phyloP scores from a whole-genome alignment of 2,888 invertebrate genomes.

The Drosophila vallismaia region DNA sequence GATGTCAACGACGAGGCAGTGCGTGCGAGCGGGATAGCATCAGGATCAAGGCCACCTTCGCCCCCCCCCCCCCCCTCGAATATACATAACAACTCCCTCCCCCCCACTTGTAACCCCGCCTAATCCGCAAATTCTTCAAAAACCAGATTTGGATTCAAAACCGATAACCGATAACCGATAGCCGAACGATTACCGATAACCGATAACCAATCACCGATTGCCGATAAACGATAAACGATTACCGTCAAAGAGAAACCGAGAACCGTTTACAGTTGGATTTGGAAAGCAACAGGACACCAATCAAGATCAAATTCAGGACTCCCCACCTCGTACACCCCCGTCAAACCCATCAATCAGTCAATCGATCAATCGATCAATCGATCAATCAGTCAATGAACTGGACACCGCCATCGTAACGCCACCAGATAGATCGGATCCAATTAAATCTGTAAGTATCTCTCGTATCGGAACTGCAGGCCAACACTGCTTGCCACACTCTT shows the following conservation, averaged over 20 bases:
- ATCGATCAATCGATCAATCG: no score
- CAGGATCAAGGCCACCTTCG: background rate
- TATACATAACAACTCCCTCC: no score
- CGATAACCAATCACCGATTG: background rate
- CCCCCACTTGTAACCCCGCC: background rate
- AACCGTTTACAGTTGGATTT: background rate
- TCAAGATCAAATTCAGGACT: background rate
- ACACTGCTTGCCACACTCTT: no score
- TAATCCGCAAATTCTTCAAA: constrained; percentile 1
- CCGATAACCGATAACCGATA: background rate
- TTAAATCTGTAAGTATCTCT: constrained; percentile 18
- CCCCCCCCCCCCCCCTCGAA: background rate
- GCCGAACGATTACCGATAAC: background rate
- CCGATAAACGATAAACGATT: background rate
- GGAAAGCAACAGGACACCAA: background rate
- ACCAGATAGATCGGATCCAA: constrained; percentile 8
- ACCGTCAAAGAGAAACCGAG: background rate
- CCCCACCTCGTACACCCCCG: background rate
- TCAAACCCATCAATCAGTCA: background rate
- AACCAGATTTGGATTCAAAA: background rate
- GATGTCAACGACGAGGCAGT: background rate
- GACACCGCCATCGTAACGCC: background rate
- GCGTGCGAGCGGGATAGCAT: background rate
- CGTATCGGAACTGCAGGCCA: background rate
- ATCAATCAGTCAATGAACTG: background rate